Percentiles rank a stretch among this genome's conserved stretches.
Evolutionary conservation across 2,888 invertebrate species (phyloP).

Genomic region (Coleophora flavipennella): DNA sequence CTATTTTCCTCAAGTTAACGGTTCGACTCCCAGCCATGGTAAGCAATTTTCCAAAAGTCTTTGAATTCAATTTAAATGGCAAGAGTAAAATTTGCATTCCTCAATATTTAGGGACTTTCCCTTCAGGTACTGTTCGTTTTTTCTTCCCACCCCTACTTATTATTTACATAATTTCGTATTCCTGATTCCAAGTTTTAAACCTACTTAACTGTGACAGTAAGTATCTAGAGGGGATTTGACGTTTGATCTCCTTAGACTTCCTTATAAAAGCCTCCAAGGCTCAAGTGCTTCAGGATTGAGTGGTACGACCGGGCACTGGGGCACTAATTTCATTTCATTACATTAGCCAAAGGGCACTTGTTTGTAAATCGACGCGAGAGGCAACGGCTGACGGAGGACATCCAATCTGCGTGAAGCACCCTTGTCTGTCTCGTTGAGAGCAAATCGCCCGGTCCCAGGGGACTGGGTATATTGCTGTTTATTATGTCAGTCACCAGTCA

Average conservation of each 20-base stretch:
- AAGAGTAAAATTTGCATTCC: too few relatives aligned
- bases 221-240: too few relatives aligned
- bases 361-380: conserved; percentile 23
- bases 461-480: conserved; percentile 49
- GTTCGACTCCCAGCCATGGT: too few relatives aligned
- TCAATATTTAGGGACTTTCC: too few relatives aligned
- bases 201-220: too few relatives aligned
- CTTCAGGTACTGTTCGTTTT: too few relatives aligned
- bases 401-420: conserved; percentile 54
- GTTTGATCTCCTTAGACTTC: not conserved
- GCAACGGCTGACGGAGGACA: conserved; percentile 32
- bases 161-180: too few relatives aligned
- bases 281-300: conserved; percentile 13
- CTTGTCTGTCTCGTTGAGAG: conserved; percentile 49
- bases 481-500: conserved; percentile 49
- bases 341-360: conserved; percentile 35
- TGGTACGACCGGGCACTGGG: conserved; percentile 26
- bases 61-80: too few relatives aligned
- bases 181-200: too few relatives aligned
- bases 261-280: not conserved
- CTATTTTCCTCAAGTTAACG: too few relatives aligned
- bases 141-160: too few relatives aligned
- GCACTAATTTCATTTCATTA: conserved; percentile 49
- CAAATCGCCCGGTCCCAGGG: conserved; percentile 14
- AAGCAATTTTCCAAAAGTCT: too few relatives aligned